Evolutionary conservation across 2,797 vertebrate genomes (phyloP).

Genomic region (Enteromius unitaeniatus): DNA sequence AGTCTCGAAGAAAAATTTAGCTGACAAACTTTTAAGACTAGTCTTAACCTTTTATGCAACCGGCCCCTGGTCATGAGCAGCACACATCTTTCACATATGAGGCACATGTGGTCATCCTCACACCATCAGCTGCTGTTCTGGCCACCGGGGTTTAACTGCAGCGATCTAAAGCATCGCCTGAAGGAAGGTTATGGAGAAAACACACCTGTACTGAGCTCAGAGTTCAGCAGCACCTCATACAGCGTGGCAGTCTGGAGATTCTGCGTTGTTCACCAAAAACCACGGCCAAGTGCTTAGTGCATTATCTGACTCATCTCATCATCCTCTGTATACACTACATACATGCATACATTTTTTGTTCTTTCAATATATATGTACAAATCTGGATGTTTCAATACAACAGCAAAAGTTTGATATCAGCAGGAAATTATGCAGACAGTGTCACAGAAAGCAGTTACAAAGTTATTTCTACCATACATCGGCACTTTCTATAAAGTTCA

Average conservation of each 20-base stretch:
- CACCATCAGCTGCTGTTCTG: conserved; percentile 13
- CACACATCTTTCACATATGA: background rate
- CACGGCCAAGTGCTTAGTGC: background rate
- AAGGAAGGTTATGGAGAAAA: conserved; percentile 28
- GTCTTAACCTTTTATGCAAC: no score
- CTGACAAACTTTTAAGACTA: no score
- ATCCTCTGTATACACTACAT: background rate
- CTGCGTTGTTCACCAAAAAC: background rate
- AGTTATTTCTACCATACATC: conserved; percentile 11
- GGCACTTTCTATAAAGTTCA: conserved; percentile 32
- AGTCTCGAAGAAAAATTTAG: no score
- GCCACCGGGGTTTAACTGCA: background rate
- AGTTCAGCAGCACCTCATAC: background rate
- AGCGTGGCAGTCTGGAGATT: no score
- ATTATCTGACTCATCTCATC: background rate
- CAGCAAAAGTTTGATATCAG: background rate
- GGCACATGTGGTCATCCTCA: conserved; percentile 26
- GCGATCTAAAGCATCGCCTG: conserved; percentile 21
- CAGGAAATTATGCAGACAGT: background rate
- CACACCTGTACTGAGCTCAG: conserved; percentile 20
- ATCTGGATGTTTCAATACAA: no score
- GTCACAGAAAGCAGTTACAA: conserved; percentile 1
- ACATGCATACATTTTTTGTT: no score
- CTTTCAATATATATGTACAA: no score
- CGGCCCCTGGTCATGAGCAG: no score